Evolutionary conservation across 2,113 vertebrate species (phyloP).

Genomic region (Alethe castanea): DNA sequence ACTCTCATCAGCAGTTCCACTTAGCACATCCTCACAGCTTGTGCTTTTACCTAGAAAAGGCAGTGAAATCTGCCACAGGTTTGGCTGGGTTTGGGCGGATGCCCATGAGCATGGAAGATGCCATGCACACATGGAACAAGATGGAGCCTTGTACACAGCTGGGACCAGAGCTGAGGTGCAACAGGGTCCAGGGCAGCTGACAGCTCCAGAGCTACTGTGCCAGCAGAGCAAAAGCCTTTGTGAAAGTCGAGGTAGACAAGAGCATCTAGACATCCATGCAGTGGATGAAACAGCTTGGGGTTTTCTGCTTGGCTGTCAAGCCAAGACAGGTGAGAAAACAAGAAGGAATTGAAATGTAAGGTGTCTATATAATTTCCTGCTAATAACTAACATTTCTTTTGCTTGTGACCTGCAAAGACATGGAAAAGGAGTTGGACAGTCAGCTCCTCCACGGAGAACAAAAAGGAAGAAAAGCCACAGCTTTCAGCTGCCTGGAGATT

Average conservation of each 20-base stretch:
- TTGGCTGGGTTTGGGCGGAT: not conserved
- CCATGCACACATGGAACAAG: accelerated
- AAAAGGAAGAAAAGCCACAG: not conserved
- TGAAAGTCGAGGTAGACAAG: not conserved
- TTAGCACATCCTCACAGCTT: not conserved
- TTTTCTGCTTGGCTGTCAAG: not conserved
- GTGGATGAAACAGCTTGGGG: not conserved
- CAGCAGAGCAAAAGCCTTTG: not conserved
- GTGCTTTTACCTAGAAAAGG: not conserved
- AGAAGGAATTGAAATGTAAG: not conserved
- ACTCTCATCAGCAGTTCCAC: not conserved
- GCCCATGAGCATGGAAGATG: accelerated
- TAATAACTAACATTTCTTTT: not conserved
- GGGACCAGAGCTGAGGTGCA: accelerated
- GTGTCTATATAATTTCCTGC: not conserved
- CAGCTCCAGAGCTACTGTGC: not conserved
- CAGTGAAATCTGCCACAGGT: accelerated
- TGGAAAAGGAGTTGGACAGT: not conserved
- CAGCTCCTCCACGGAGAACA: not conserved
- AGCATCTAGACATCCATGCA: not conserved
- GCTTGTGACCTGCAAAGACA: not conserved
- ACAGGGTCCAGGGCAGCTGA: accelerated
- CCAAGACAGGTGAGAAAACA: not conserved
- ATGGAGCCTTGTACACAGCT: accelerated
- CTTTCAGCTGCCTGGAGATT: not conserved